Evolutionary conservation across 2,888 invertebrate species (phyloP), one percentile per base, ranked within the genome.

Genomic region (Caradrina kadenii): DNA sequence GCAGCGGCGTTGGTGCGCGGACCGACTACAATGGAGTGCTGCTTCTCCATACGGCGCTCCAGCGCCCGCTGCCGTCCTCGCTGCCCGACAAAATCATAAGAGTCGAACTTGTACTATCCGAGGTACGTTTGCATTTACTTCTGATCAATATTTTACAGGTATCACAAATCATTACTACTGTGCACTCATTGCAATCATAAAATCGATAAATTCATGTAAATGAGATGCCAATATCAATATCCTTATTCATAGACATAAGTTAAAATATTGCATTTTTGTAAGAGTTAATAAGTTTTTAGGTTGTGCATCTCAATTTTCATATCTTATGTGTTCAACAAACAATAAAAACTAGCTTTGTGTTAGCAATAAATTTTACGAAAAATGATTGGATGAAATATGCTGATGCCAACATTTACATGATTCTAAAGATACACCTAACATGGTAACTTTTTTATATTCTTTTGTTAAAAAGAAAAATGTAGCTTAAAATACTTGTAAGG

Each of bases 21-120:
- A 97, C 98, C 67, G 99, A 99, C 93, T 98, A 99, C 92, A 99
- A 98, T 95, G 99, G 99, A 76, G 98, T 99, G 65, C 96, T 99
- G 63, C 96, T 99, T 69, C 96, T 99, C 85, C 98, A 99, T 90
- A 98, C 99, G 63, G 98, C 98, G 86, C 96, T 99, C 71, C 99
- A 99, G 94, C 97, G 97, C 75, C 98, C 98, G 62, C 96, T 98
- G 75, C 97, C 98, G 59, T 94, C 96, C 62, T 97, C 97, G 85
- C 93, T 93, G 74, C 96, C 97, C 63, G 98, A 98, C 86, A 98
- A 98, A 89, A 94, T 97, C 85, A 97, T 99, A 82, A 98, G 97
- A 91, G 94, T 99, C 83, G 99, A 99, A 93, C 96, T 99, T 81
- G 97, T 98, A 66, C 96, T 98, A 69, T 98, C 98, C 26, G 99